A percentile compares a stretch with the other conserved stretches of the same genome.
Evolutionary conservation across 2,797 vertebrate species (phyloP).

Genomic region (Pseudomugil gertrudae): DNA sequence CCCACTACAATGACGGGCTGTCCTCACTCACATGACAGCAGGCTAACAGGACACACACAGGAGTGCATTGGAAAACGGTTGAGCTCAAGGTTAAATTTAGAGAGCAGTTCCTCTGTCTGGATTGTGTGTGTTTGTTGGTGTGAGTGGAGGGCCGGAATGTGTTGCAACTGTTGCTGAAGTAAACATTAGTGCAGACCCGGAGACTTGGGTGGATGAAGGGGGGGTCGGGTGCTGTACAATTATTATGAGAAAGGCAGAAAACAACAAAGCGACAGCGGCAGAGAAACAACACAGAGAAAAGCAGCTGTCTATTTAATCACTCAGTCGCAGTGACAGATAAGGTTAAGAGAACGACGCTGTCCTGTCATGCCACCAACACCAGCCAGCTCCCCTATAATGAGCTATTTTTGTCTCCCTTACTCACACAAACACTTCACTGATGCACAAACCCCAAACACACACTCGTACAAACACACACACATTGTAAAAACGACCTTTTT

Average conservation of each 20-base stretch:
- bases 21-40: slow-evolving; percentile 76
- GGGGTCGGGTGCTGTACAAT: slow-evolving; percentile 11
- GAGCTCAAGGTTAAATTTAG: slow-evolving; percentile 79
- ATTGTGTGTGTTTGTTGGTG: slow-evolving; percentile 27
- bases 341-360: slow-evolving; percentile 84
- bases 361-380: slow-evolving; percentile 65
- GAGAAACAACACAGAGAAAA: slow-evolving; percentile 45
- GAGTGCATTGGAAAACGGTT: slow-evolving; percentile 58
- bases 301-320: slow-evolving; percentile 91
- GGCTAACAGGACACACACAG: slow-evolving; percentile 63
- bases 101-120: slow-evolving; percentile 63
- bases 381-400: slow-evolving; percentile 71
- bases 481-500: slow-evolving; percentile 5
- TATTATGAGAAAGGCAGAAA: slow-evolving; percentile 19
- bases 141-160: slow-evolving; percentile 77
- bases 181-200: slow-evolving; percentile 31
- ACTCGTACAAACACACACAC: slow-evolving; percentile 28
- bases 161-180: slow-evolving; percentile 75
- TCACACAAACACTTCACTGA: slow-evolving; percentile 65
- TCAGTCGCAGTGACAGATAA: slow-evolving; percentile 88
- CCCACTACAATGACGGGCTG: slow-evolving; percentile 74
- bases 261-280: slow-evolving; percentile 24
- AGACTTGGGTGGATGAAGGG: neutral
- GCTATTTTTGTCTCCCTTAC: slow-evolving; percentile 72
- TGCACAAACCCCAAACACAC: slow-evolving; percentile 45